A percentile compares a stretch with the other conserved stretches of the same genome.
Conservation (phyloP, 2,113 vertebrate species). For the Casuarius casuarius region DNA sequence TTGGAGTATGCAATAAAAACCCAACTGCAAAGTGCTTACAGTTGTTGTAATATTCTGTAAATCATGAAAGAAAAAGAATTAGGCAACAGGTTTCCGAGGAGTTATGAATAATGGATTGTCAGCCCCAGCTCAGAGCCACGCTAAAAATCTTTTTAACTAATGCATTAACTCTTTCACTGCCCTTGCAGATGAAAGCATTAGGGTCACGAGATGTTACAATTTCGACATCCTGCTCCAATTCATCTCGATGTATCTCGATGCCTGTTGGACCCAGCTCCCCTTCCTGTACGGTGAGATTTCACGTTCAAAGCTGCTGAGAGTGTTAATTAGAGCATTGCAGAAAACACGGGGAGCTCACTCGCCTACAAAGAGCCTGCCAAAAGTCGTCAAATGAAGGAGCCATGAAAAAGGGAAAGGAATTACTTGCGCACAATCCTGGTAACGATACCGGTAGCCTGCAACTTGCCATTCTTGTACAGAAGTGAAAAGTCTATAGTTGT, state of each 20-base stretch:
- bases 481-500: background rate
- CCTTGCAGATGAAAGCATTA: constrained; percentile 28
- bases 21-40: constrained; percentile 53
- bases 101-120: constrained; percentile 62
- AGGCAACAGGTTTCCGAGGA: constrained; percentile 27
- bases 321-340: background rate
- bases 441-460: background rate
- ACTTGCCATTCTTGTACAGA: background rate
- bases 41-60: constrained; percentile 47
- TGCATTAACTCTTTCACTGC: constrained; percentile 57
- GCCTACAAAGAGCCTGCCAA: background rate
- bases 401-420: background rate
- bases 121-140: constrained; percentile 5
- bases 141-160: constrained; percentile 55
- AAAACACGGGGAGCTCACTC: background rate
- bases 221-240: constrained; percentile 34
- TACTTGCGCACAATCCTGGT: background rate
- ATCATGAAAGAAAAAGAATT: constrained; percentile 42
- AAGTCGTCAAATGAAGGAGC: background rate
- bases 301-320: background rate
- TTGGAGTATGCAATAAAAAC: background rate
- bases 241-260: background rate
- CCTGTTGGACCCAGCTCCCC: background rate
- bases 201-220: constrained; percentile 36
- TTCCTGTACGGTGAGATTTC: background rate